Evolutionary conservation across 2,797 vertebrate genomes (phyloP).

Genomic region (Syndactyla subalaris): DNA sequence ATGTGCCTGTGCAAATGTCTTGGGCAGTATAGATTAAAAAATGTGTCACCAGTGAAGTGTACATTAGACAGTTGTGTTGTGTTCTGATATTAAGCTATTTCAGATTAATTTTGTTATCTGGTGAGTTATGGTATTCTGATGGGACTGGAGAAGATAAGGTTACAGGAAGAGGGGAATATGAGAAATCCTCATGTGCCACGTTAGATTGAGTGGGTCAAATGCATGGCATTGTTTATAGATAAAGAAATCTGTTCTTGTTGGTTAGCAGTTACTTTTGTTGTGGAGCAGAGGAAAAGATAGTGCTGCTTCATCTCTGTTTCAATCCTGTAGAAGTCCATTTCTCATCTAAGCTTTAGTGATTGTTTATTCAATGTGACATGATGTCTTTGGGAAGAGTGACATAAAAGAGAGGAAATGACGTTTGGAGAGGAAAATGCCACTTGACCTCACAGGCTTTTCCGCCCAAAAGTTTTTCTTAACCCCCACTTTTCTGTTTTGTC

Average conservation of each 20-base stretch:
- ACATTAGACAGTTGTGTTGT: slow-evolving; percentile 34
- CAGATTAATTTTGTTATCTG: slow-evolving; percentile 34
- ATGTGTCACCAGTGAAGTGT: background rate
- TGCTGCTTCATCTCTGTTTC: slow-evolving; percentile 6
- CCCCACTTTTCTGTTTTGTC: slow-evolving; percentile 46
- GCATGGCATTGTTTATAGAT: background rate
- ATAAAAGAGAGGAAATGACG: slow-evolving; percentile 28
- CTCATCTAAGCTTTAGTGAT: slow-evolving; percentile 36
- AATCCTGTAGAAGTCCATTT: slow-evolving; percentile 30
- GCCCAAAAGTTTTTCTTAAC: slow-evolving; percentile 46
- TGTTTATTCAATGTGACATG: slow-evolving; percentile 55
- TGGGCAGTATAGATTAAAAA: background rate
- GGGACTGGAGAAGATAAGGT: slow-evolving; percentile 30
- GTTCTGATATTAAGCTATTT: slow-evolving; percentile 14
- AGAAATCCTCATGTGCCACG: slow-evolving; percentile 1
- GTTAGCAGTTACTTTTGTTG: slow-evolving; percentile 16
- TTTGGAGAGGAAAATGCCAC: slow-evolving; percentile 35
- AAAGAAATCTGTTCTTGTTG: background rate
- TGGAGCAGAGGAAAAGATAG: slow-evolving; percentile 18
- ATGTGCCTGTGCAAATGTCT: background rate
- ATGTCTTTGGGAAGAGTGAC: slow-evolving; percentile 32
- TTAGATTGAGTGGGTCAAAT: slow-evolving; percentile 16
- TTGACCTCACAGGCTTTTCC: slow-evolving; percentile 39
- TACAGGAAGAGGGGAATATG: slow-evolving; percentile 48
- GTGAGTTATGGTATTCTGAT: slow-evolving; percentile 40